Evolutionary conservation across 2,888 invertebrate species (phyloP).

Genomic region (Trissoscelio sp.): DNA sequence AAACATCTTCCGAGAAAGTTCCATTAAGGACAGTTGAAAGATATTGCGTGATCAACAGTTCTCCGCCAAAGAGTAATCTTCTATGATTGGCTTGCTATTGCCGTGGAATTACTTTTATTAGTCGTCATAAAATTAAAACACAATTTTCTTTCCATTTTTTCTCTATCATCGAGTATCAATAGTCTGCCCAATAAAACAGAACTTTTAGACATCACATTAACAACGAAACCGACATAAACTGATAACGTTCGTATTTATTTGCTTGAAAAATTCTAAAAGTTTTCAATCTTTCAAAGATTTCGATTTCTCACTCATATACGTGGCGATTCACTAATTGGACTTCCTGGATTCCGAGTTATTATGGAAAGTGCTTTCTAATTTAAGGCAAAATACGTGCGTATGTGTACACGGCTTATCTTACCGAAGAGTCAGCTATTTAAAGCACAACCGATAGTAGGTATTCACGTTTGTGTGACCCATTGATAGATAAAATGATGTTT

Average conservation of each 20-base stretch:
- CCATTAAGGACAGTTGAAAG: slow-evolving; percentile 24
- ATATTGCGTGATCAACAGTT: slow-evolving; percentile 50
- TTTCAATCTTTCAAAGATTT: slow-evolving; percentile 47
- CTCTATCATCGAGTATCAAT: slow-evolving; percentile 2
- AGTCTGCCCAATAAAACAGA: slow-evolving; percentile 12
- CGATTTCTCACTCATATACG: slow-evolving; percentile 30
- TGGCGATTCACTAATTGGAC: slow-evolving; percentile 61
- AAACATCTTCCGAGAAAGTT: slow-evolving; percentile 44
- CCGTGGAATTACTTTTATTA: slow-evolving; percentile 18
- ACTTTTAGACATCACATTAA: slow-evolving; percentile 13
- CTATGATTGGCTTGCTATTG: slow-evolving; percentile 11
- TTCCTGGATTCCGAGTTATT: slow-evolving; percentile 55
- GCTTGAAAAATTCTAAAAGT: slow-evolving; percentile 45
- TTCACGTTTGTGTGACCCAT: not conserved
- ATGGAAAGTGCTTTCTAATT: slow-evolving; percentile 66
- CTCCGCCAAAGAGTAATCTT: slow-evolving; percentile 13
- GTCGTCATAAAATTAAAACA: not conserved
- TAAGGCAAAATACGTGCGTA: slow-evolving; percentile 28
- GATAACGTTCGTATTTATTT: slow-evolving; percentile 34
- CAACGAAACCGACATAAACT: slow-evolving; percentile 2
- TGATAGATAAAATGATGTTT: not conserved
- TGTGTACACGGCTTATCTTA: slow-evolving; percentile 16
- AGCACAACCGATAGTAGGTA: not conserved
- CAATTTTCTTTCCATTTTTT: not conserved
- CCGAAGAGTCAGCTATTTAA: slow-evolving; percentile 10